Percentiles rank a stretch among this genome's conserved stretches.
phyloP scores from a whole-genome alignment of 1,140 invertebrate species.

The Procambarus virginalis region DNA sequence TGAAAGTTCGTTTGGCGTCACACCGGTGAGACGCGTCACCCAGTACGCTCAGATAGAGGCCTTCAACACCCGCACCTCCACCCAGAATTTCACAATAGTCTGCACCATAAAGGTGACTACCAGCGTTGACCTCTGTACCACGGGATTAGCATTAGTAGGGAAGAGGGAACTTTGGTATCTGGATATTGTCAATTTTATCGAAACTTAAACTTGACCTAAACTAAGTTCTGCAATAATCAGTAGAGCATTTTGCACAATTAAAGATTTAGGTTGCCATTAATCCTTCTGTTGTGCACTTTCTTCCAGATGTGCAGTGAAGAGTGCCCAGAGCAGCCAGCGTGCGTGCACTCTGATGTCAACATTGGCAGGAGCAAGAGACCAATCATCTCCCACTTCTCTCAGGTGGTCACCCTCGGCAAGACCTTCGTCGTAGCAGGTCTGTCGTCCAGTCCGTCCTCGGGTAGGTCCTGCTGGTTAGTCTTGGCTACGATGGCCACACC shows the following conservation, averaged over 20 bases:
- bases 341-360: slow-evolving; percentile 46
- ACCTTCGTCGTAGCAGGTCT: slow-evolving; percentile 31
- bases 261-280: no score
- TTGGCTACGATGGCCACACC: no score
- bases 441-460: neutral
- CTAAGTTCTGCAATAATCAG: no score
- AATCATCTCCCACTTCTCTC: neutral
- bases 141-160: neutral
- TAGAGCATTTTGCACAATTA: no score
- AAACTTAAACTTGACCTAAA: no score
- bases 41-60: slow-evolving; percentile 24
- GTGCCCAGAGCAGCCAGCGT: slow-evolving; percentile 37
- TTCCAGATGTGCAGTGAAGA: slow-evolving; percentile 38
- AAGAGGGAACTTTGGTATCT: neutral
- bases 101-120: slow-evolving; percentile 30
- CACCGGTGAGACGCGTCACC: slow-evolving; percentile 12
- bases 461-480: no score
- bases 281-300: no score
- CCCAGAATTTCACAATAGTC: slow-evolving; percentile 24
- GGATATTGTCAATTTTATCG: no score
- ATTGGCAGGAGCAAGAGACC: slow-evolving; percentile 39
- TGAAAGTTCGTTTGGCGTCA: slow-evolving; percentile 1
- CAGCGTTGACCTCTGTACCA: neutral
- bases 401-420: slow-evolving; percentile 41
- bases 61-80: slow-evolving; percentile 29